Base-by-base conservation (phyloP, 2,113 vertebrate genomes). In the Cryptomyrus ogoouensis region DNA sequence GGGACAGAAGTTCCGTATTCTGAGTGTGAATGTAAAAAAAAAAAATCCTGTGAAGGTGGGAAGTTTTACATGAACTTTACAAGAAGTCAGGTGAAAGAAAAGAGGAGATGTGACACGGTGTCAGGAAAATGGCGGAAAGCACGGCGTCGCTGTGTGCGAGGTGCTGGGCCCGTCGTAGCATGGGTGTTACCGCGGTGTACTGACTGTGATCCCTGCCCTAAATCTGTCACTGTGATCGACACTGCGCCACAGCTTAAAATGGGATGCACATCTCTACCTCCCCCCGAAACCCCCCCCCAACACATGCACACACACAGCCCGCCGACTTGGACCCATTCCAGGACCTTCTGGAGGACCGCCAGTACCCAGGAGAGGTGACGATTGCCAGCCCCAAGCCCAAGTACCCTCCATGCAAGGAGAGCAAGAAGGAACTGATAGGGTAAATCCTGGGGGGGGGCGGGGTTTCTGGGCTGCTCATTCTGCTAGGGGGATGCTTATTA, bases 351-450 rank as follows among this genome's bases (percentile, higher is more conserved):
- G 98, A 99, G 74, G 98, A 99, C 91, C 97, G 97, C 94, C 95
- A 96, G 92, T 99, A 98, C 92, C 96, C 97, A 0, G 95, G 96
- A 77, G 97, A 99, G 93, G 97, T 98, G 93, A 96, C 96, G 92
- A 96, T 97, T 92, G 97, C 97, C 89, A 99, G 98, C 91, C 98
- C 98, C 93, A 99, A 99, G 93, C 97, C 97, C 95, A 99, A 98
- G 95, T 99, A 97, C 93, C 95, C 97, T 77, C 95, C 97, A 92
- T 99, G 98, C 96, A 99, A 99, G 96, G 98, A 99, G 93, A 94
- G 96, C 96, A 99, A 99, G 96, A 99, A 99, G 95, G 98, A 99
- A 93, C 97, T 99, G 91, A 96, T 99, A 96, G 98, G 97, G 98
- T 99, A 98, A 98, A 98, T 94, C 94, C 92, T 92, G 89, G 90